Percentiles rank a stretch among this genome's conserved stretches.
Conservation (phyloP, 2,888 invertebrate genomes). For the Macrosoma leucophasiata region DNA sequence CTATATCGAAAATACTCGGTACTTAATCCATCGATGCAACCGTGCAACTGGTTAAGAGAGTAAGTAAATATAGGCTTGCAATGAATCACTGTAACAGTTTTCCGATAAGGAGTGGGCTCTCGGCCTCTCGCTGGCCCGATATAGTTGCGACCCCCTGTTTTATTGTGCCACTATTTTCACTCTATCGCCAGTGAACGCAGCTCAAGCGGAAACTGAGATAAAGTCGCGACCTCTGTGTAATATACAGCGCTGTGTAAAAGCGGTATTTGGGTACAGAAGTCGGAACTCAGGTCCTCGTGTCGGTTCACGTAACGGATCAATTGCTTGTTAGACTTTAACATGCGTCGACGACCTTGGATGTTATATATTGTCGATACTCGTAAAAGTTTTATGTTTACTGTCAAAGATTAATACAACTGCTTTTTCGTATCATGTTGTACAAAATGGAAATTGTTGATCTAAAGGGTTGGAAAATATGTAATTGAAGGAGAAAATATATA, state of each 20-base stretch:
- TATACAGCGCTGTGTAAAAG: slow-evolving; percentile 47
- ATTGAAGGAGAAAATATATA: too few species aligned
- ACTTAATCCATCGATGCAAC: too few species aligned
- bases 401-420: too few species aligned
- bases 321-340: too few species aligned
- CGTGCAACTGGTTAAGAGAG: too few species aligned
- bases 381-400: too few species aligned
- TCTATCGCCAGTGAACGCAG: slow-evolving; percentile 62
- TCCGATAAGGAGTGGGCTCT: slow-evolving; percentile 57
- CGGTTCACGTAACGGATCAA: slow-evolving; percentile 20
- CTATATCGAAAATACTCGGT: too few species aligned
- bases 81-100: slow-evolving; percentile 70
- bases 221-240: slow-evolving; percentile 62
- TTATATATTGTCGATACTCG: too few species aligned
- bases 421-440: too few species aligned
- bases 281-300: slow-evolving; percentile 16
- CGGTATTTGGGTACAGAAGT: slow-evolving; percentile 26
- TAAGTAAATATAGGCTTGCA: slow-evolving; percentile 53
- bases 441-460: too few species aligned
- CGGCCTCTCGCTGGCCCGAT: slow-evolving; percentile 43
- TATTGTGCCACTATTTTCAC: slow-evolving; percentile 70
- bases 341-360: too few species aligned
- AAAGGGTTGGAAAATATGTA: too few species aligned
- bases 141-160: slow-evolving; percentile 60
- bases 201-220: slow-evolving; percentile 69